Evolutionary conservation across 2,797 vertebrate genomes (phyloP).

Genomic region (Serranus cabrilla): DNA sequence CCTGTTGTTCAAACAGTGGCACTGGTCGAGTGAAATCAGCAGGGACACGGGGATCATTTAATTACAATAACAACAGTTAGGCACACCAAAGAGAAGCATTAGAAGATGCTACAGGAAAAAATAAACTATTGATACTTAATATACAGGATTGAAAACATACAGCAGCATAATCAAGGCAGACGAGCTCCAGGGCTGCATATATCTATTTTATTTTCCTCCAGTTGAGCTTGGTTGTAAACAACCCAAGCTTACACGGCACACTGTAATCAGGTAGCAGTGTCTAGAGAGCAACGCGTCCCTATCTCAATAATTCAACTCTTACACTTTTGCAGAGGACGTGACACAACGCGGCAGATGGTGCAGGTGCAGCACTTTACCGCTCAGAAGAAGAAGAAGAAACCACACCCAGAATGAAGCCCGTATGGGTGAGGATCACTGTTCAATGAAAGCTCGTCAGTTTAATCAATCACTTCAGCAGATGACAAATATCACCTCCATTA

Average conservation of each 20-base stretch:
- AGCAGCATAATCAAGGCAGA: slow-evolving; percentile 21
- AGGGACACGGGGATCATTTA: slow-evolving; percentile 30
- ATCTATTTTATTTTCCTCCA: slow-evolving; percentile 8
- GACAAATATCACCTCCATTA: slow-evolving; percentile 67
- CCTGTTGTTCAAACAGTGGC: slow-evolving; percentile 46
- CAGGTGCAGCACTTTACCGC: slow-evolving; percentile 57
- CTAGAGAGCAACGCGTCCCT: slow-evolving; percentile 41
- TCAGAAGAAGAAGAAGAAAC: slow-evolving; percentile 52
- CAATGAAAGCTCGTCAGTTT: slow-evolving; percentile 59
- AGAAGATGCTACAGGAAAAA: neutral
- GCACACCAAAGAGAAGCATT: slow-evolving; percentile 9
- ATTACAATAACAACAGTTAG: slow-evolving; percentile 49
- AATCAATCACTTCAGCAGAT: slow-evolving; percentile 71
- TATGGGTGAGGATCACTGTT: slow-evolving; percentile 59
- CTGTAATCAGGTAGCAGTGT: slow-evolving; percentile 35
- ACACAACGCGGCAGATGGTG: slow-evolving; percentile 70
- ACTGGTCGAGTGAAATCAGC: slow-evolving; percentile 54
- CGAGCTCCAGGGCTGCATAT: neutral
- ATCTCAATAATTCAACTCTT: slow-evolving; percentile 53
- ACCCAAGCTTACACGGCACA: neutral
- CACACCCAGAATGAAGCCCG: slow-evolving; percentile 54
- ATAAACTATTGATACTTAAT: neutral
- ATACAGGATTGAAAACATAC: neutral
- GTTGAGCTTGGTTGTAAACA: slow-evolving; percentile 38
- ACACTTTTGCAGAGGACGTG: slow-evolving; percentile 50